Evolutionary conservation across 2,888 invertebrate species (phyloP), one percentile per base, ranked within the genome.

Genomic region (Macrophya annulata): DNA sequence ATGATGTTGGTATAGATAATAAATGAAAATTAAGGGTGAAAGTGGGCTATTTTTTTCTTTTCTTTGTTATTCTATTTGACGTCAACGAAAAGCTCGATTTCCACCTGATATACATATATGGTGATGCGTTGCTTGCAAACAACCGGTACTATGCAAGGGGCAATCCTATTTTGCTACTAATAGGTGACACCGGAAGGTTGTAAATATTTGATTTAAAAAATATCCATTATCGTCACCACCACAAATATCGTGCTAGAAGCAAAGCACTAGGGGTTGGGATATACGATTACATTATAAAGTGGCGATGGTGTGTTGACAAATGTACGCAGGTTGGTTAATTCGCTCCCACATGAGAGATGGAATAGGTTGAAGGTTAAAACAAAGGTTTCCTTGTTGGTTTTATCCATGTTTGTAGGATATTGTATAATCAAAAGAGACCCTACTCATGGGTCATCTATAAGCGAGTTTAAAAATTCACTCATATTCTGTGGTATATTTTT

Each of bases 211-310:
- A 68, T 68, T 83, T 83, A 71, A 83, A 81, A 83, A 83, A 48
- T 83, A 68, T 83, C 83, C 83, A 83, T 83, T 85, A 68, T 40
- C 81, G 79, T 82, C 65, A 81, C 72, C 72, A 62, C 6, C 48
- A 5, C 62, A 59, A 65, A 71, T 48, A n/a, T 45, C n/a, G 43
- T 40, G 65, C 8, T 48, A 48, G 51, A 37, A 21, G 21, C 81
- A 15, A 59, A 71, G 31, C 65, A 62, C 59, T 31, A 9, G 77
- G 31, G 25, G 62, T 55, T 48, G 72, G 43, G 31, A 79, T 77
- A 79, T 77, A 59, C 85, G 83, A 76, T 87, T 86, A 85, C 85
- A 86, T 85, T 86, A 85, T 87, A 86, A 87, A 88, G 86, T 86
- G 86, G 86, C 87, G 55, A 12, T 21, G 25, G 51, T 43, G 40